Conservation (phyloP, 2,113 vertebrate species). For the Hemicordylus capensis region DNA sequence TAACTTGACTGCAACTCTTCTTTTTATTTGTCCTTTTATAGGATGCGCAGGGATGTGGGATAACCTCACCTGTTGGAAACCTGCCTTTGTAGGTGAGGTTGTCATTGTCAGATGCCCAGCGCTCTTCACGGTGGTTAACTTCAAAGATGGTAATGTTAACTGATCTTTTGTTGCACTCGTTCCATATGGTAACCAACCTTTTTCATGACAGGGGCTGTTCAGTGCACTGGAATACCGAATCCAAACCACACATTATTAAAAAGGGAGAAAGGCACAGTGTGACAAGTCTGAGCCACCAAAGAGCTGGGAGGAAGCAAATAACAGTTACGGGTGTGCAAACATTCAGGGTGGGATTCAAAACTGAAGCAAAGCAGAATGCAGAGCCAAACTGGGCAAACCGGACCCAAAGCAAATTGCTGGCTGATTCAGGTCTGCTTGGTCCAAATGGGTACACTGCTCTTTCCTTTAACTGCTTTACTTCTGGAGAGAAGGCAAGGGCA, state of each 20-base stretch:
- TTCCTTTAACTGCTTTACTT: too few relatives aligned
- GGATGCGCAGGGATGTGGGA: conserved; percentile 96
- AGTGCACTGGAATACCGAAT: background rate
- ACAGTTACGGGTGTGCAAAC: too few relatives aligned
- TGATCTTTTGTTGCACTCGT: background rate
- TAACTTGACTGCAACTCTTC: too few relatives aligned
- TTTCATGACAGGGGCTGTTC: background rate
- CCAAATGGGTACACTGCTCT: too few relatives aligned
- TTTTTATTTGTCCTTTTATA: conserved; percentile 34
- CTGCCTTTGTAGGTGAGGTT: conserved; percentile 82
- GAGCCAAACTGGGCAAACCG: too few relatives aligned
- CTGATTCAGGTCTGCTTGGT: too few relatives aligned
- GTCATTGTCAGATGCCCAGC: conserved; percentile 90
- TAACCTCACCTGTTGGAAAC: conserved; percentile 96
- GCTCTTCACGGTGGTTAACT: conserved; percentile 86
- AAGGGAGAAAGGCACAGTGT: background rate
- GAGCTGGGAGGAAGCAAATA: background rate
- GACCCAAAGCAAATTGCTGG: too few relatives aligned
- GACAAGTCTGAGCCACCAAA: background rate
- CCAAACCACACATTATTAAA: background rate
- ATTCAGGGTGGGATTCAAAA: too few relatives aligned
- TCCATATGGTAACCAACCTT: background rate
- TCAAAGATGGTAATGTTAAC: conserved; percentile 84
- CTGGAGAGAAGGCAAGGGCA: too few relatives aligned
- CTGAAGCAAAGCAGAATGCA: too few relatives aligned